These are phyloP conservation scores for Paramormyrops kingsleyae DNA, from an alignment of 2,113 vertebrate species.

Conservation along the genomic window DNA sequence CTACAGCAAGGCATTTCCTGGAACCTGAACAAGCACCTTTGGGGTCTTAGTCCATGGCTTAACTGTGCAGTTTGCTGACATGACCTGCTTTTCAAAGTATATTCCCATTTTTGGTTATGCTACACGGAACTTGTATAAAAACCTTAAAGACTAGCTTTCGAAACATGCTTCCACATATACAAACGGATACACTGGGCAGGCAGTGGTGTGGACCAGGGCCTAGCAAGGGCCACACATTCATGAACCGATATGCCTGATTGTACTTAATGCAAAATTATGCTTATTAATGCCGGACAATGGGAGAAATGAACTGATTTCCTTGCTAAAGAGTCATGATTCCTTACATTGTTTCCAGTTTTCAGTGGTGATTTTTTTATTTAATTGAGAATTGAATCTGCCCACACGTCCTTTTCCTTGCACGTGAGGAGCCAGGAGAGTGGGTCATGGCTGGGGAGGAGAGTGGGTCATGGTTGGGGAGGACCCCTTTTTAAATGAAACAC, in stretches of 20 bases:
- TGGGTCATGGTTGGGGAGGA: background rate
- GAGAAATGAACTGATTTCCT: background rate
- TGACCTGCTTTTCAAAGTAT: background rate
- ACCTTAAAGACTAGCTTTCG: background rate
- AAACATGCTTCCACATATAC: background rate
- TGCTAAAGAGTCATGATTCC: background rate
- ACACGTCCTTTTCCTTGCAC: background rate
- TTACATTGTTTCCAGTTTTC: background rate
- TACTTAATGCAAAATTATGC: background rate
- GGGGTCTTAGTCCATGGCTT: background rate
- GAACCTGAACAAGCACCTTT: background rate
- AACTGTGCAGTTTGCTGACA: background rate
- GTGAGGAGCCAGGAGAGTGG: background rate
- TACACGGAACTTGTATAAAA: background rate
- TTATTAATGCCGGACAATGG: background rate
- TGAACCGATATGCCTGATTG: background rate
- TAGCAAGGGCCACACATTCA: background rate
- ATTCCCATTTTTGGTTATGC: background rate
- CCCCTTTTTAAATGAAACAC: background rate
- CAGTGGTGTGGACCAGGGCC: background rate
- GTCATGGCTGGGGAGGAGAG: too few relatives aligned
- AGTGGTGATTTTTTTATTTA: background rate
- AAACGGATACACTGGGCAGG: background rate
- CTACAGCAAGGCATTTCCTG: background rate
- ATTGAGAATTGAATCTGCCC: background rate